These are phyloP conservation scores for Microcebus ravelobensis DNA, from an alignment of 2,113 vertebrate species.

Conservation along the genomic window DNA sequence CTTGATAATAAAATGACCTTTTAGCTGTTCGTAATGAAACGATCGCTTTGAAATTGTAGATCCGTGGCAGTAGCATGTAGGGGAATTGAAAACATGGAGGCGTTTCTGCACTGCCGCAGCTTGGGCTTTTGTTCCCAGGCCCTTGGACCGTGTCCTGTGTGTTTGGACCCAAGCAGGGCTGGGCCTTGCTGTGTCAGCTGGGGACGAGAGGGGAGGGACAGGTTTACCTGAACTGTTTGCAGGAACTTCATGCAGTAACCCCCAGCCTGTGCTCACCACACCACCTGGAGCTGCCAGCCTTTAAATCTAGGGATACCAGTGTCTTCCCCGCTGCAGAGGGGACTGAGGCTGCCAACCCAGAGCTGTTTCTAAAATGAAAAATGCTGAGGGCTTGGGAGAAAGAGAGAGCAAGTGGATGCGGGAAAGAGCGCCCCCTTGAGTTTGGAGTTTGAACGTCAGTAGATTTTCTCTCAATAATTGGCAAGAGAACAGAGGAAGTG, in stretches of 20 bases:
- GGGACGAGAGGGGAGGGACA: no score
- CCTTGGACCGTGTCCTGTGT: not conserved
- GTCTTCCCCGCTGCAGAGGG: not conserved
- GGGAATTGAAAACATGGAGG: not conserved
- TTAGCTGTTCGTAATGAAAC: not conserved
- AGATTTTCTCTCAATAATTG: not conserved
- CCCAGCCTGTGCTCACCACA: not conserved
- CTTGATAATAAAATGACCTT: conserved; percentile 29
- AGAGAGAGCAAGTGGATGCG: not conserved
- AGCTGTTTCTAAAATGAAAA: not conserved
- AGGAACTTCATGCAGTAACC: no score
- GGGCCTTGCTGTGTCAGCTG: rapidly evolving
- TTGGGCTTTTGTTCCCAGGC: not conserved
- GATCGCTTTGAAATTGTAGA: not conserved
- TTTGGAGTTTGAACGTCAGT: not conserved
- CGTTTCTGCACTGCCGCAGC: not conserved
- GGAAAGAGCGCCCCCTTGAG: not conserved
- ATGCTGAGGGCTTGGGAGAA: not conserved
- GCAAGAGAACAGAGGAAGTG: not conserved
- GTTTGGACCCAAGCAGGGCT: not conserved
- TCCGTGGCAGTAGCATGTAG: not conserved
- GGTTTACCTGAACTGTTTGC: not conserved
- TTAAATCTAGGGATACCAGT: rapidly evolving
- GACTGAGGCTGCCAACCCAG: rapidly evolving
- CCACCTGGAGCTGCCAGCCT: not conserved